These are phyloP conservation scores for Amphipoea oculea DNA, from an alignment of 2,888 invertebrate genomes.

Conservation along the genomic window DNA sequence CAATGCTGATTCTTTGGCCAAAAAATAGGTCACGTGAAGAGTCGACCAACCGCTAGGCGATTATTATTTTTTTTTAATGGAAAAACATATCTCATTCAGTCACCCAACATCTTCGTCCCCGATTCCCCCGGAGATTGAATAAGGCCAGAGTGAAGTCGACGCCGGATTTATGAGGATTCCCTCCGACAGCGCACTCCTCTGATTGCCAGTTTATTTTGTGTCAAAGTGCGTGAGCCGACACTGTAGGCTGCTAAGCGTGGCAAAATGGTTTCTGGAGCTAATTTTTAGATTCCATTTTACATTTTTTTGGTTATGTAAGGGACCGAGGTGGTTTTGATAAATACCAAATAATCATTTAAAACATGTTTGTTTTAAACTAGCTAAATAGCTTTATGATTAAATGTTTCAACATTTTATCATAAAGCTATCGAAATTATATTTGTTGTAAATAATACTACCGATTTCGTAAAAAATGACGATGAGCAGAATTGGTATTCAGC, in stretches of 20 bases:
- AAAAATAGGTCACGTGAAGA: too few species aligned
- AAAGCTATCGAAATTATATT: background rate
- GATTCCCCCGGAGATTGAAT: constrained; percentile 87
- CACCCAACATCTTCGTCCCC: constrained; percentile 50
- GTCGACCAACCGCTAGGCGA: too few species aligned
- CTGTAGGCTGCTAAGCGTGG: constrained; percentile 46
- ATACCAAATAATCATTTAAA: background rate
- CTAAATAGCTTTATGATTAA: too few species aligned
- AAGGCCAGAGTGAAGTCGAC: constrained; percentile 84
- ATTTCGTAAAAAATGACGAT: background rate
- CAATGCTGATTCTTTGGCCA: too few species aligned
- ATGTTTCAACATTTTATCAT: too few species aligned
- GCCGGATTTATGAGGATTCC: constrained; percentile 88
- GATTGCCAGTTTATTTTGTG: constrained; percentile 89
- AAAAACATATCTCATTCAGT: constrained; percentile 66
- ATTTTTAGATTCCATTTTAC: constrained; percentile 47
- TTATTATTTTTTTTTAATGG: too few species aligned
- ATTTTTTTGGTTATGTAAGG: constrained; percentile 14
- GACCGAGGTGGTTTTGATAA: background rate
- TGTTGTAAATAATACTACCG: background rate
- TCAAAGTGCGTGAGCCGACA: constrained; percentile 83
- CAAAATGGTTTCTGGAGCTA: constrained; percentile 43
- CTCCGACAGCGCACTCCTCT: constrained; percentile 85
- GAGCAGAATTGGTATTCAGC: too few species aligned
- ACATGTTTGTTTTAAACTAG: too few species aligned